Percentiles rank a stretch among this genome's conserved stretches.
Evolutionary conservation across 92 coral and sea anemone genomes (phyloP).

Genomic region (Galaxea fascicularis): DNA sequence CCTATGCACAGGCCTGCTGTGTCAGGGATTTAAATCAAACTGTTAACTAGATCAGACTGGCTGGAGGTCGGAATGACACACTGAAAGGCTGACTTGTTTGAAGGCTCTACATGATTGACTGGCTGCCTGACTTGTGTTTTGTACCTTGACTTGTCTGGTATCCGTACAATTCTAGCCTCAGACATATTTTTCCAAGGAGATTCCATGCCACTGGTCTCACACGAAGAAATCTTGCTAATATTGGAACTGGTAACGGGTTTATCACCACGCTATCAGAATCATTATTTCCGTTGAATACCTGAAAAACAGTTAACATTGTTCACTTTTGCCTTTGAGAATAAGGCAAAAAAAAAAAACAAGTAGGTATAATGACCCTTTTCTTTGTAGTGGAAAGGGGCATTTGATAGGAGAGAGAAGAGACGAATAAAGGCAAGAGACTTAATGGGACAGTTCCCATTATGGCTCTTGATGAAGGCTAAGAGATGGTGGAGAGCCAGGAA

Average conservation of each 20-base stretch:
- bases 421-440: too few relatives aligned
- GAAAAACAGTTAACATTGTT: not conserved
- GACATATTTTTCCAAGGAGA: constrained; percentile 50
- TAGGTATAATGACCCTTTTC: too few relatives aligned
- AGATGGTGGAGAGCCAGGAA: too few relatives aligned
- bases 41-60: not conserved
- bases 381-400: too few relatives aligned
- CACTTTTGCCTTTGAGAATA: not conserved
- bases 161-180: constrained; percentile 73
- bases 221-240: constrained; percentile 59
- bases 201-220: constrained; percentile 66
- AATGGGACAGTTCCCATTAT: too few relatives aligned
- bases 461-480: too few relatives aligned
- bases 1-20: too few relatives aligned
- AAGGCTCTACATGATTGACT: not conserved
- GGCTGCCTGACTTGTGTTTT: not conserved
- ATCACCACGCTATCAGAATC: constrained; percentile 53
- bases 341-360: not conserved
- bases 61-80: not conserved
- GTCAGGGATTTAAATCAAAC: too few relatives aligned
- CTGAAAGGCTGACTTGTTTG: too few relatives aligned
- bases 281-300: constrained; percentile 64
- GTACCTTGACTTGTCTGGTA: constrained; percentile 65
- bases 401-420: too few relatives aligned
- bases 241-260: constrained; percentile 35